phyloP scores from a whole-genome alignment of 2,797 vertebrate genomes.

The Thalassophryne amazonica region DNA sequence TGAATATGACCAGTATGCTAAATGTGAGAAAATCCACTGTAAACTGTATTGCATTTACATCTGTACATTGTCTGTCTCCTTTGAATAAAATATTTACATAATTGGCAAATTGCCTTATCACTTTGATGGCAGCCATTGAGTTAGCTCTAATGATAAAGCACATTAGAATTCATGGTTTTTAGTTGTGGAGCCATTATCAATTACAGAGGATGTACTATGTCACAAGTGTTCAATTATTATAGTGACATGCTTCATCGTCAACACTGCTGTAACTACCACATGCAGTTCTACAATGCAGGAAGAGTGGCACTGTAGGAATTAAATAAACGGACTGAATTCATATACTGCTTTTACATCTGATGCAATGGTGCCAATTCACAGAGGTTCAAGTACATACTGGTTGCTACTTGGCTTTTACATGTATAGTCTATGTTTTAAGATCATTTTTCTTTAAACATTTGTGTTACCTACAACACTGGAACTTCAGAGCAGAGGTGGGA shows the following conservation, averaged over 20 bases:
- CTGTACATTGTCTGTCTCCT: background rate
- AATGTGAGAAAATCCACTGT: background rate
- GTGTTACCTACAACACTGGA: too few species aligned
- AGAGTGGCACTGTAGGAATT: background rate
- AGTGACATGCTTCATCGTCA: background rate
- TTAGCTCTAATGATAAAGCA: background rate
- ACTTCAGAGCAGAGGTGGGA: too few species aligned
- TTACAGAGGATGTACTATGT: background rate
- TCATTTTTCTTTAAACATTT: too few species aligned
- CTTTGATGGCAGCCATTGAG: constrained; percentile 2
- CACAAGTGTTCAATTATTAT: background rate
- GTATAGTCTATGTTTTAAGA: too few species aligned
- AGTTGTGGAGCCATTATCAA: background rate
- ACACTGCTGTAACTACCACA: background rate
- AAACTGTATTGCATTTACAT: background rate
- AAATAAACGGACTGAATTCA: too few species aligned
- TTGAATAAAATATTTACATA: constrained; percentile 2
- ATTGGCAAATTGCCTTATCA: background rate
- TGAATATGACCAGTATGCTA: background rate
- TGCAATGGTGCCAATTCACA: too few species aligned
- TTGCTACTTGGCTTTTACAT: too few species aligned
- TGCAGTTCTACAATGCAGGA: background rate
- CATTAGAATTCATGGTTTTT: constrained; percentile 7
- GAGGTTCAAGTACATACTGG: too few species aligned
- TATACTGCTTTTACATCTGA: too few species aligned